Percentiles rank a stretch among this genome's conserved stretches.
Evolutionary conservation across 2,888 invertebrate species (phyloP).

Genomic region (Dicyrtomina minuta): DNA sequence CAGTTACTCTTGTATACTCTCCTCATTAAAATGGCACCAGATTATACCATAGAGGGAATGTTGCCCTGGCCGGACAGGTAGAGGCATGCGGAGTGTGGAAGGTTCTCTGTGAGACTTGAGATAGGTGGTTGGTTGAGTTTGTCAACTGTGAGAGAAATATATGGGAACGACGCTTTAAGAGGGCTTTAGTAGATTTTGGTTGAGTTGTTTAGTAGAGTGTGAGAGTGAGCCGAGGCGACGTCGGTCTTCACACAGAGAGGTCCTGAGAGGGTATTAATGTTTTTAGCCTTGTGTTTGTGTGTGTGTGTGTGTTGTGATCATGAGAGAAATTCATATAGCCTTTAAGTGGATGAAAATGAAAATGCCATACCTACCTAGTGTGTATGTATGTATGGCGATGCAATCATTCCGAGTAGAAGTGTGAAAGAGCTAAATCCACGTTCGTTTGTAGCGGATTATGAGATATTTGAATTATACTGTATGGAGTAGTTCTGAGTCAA

Average conservation of each 20-base stretch:
- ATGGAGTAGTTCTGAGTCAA: too few species aligned
- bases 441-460: too few species aligned
- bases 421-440: constrained; percentile 30
- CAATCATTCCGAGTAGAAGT: constrained; percentile 43
- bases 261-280: constrained; percentile 26
- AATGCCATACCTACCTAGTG: neutral
- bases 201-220: constrained; percentile 9
- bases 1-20: neutral
- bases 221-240: constrained; percentile 18
- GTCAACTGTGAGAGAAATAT: constrained; percentile 1
- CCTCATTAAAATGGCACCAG: neutral
- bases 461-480: too few species aligned
- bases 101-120: too few species aligned
- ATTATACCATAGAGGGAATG: neutral
- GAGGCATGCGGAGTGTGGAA: too few species aligned
- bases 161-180: neutral
- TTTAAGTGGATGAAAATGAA: too few species aligned
- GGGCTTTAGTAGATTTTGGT: neutral
- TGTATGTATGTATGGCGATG: constrained; percentile 27
- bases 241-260: constrained; percentile 13
- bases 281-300: constrained; percentile 16
- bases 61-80: neutral
- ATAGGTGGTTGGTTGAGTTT: neutral
- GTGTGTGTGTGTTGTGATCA: constrained; percentile 5
- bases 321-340: neutral